Conservation (phyloP, 2,888 invertebrate species). For the Cephus rjabovi region DNA sequence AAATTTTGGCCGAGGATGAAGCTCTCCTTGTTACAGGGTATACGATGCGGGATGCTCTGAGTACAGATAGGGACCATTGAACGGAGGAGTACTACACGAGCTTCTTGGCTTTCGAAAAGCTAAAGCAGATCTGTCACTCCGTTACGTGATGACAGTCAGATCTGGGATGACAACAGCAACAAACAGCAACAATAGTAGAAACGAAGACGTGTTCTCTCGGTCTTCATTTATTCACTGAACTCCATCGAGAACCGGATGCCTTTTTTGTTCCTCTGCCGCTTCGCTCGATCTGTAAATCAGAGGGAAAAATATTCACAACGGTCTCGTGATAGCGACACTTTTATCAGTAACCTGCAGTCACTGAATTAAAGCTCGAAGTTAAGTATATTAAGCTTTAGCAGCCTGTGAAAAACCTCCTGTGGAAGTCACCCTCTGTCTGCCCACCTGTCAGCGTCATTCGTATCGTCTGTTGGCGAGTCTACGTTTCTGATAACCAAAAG, state of each 20-base stretch:
- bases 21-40: not conserved
- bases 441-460: not conserved
- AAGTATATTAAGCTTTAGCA: not conserved
- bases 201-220: not conserved
- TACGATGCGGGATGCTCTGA: not conserved
- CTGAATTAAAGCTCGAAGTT: not conserved
- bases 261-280: not conserved
- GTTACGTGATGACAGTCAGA: not conserved
- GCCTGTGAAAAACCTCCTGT: not conserved
- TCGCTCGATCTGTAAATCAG: not conserved
- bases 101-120: not conserved
- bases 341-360: not conserved
- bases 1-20: not conserved
- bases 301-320: not conserved
- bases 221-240: not conserved
- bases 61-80: not conserved
- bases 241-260: not conserved
- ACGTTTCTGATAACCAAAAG: not conserved
- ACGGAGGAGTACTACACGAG: not conserved
- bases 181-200: not conserved
- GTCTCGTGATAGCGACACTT: not conserved
- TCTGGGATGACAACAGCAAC: not conserved
- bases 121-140: not conserved
- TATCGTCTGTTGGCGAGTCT: not conserved
- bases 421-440: not conserved